Evolutionary conservation across 1,140 invertebrate species (phyloP), one percentile per base, ranked within the genome.

Genomic region (Leptopilina boulardi): DNA sequence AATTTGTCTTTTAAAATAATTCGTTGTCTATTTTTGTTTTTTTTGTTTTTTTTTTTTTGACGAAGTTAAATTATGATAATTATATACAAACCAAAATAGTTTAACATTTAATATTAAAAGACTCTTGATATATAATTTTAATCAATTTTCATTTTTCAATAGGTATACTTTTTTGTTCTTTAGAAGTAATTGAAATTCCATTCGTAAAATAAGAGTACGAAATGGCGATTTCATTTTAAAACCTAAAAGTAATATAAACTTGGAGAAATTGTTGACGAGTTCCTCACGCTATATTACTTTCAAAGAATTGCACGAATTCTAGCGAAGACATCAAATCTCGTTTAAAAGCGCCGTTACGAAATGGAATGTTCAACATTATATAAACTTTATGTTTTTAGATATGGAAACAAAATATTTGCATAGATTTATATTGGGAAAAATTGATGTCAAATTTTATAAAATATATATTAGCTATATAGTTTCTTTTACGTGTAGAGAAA

Each of bases 281-380:
- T 59, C 13, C 56, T 59, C 26, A 26, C 56, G 56, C 13, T 59
- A 59, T 59, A 59, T 59, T 23, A 59, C 23, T 59, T 59, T 59
- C 11, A 21, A 59, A 26, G 56, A 59, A 59, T 59, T 59, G 56
- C 47, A n/a, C 21, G 56, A 59, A 59, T 26, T 23, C 21, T 26
- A 6, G 10, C 21, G 56, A 59, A 59, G 56, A 59, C 23, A 59
- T 26, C 56, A 59, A 59, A 59, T 59, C 56, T 59, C 23, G 21
- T 59, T 59, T 59, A 26, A 59, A 26, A 59, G 56, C 23, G 13
- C 56, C 56, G 10, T 59, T 59, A 59, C 9, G 56, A 59, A 23
- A 21, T 23, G 56, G 19, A 59, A 59, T 59, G 19, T 13, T 8
- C 21, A 23, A 26, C 23, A 26, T 15, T 21, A 26, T n/a, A n/a